Conservation (phyloP, 2,113 vertebrate genomes). For the Lampris incognitus region DNA sequence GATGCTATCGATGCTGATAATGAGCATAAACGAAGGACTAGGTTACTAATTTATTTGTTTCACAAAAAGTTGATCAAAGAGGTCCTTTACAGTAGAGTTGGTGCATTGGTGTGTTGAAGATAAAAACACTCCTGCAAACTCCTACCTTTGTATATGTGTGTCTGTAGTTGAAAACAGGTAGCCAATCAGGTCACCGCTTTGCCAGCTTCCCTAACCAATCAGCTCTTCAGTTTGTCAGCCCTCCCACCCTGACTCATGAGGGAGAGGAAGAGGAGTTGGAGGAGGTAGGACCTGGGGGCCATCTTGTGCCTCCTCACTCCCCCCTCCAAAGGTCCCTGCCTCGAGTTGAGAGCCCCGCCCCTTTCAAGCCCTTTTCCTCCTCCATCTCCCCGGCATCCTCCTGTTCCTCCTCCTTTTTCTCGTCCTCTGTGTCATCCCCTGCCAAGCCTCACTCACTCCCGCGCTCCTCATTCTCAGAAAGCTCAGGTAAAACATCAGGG, state of each 20-base stretch:
- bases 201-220: slow-evolving; percentile 76
- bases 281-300: slow-evolving; percentile 66
- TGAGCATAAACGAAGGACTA: too few species aligned
- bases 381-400: slow-evolving; percentile 54
- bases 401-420: slow-evolving; percentile 52
- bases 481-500: slow-evolving; percentile 57
- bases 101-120: not conserved
- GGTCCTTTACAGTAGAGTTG: not conserved
- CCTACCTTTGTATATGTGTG: slow-evolving; percentile 68
- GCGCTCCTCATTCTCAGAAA: slow-evolving; percentile 67
- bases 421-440: slow-evolving; percentile 65
- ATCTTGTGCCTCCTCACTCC: slow-evolving; percentile 60
- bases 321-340: slow-evolving; percentile 62
- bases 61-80: not conserved
- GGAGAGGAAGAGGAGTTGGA: slow-evolving; percentile 62
- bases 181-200: slow-evolving; percentile 72
- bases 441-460: slow-evolving; percentile 62
- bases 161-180: slow-evolving; percentile 71
- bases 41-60: too few species aligned
- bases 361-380: slow-evolving; percentile 37
- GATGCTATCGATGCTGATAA: too few species aligned
- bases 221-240: slow-evolving; percentile 57
- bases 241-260: slow-evolving; percentile 44
- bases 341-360: slow-evolving; percentile 58
- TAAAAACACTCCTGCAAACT: slow-evolving; percentile 3